phyloP scores from a whole-genome alignment of 2,797 vertebrate species.

The Spea hammondii region DNA sequence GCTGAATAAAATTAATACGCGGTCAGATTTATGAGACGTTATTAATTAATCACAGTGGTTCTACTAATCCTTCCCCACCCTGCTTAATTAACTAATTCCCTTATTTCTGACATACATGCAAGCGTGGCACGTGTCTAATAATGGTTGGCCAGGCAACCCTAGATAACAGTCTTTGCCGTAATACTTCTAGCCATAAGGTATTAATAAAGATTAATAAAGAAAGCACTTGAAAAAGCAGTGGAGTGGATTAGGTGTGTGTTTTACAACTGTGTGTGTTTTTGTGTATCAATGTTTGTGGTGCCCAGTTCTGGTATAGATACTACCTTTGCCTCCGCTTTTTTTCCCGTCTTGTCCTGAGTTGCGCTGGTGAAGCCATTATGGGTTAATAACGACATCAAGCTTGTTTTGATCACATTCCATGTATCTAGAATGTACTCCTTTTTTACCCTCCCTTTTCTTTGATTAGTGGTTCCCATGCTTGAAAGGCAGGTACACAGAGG shows the following conservation, averaged over 20 bases:
- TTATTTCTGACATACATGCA: too few relatives aligned
- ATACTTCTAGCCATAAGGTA: neutral
- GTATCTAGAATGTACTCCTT: constrained; percentile 10
- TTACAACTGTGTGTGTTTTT: neutral
- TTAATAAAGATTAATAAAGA: neutral
- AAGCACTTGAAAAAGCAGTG: too few relatives aligned
- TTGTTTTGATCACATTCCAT: constrained; percentile 31
- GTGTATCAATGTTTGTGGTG: neutral
- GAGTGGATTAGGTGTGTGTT: too few relatives aligned
- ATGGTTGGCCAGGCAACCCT: neutral
- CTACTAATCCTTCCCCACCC: too few relatives aligned
- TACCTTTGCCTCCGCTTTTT: neutral
- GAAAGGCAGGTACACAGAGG: constrained; percentile 5
- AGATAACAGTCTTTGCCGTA: neutral
- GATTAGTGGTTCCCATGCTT: constrained; percentile 13
- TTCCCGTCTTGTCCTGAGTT: neutral
- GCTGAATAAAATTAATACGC: too few relatives aligned
- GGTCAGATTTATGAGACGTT: too few relatives aligned
- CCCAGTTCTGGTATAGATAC: neutral
- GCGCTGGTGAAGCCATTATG: neutral
- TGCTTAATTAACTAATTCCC: too few relatives aligned
- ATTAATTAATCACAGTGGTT: too few relatives aligned
- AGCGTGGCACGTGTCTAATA: too few relatives aligned
- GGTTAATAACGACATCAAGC: constrained; percentile 22
- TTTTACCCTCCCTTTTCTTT: constrained; percentile 30